phyloP scores from a whole-genome alignment of 2,888 invertebrate genomes.

The Ceriagrion tenellum region DNA sequence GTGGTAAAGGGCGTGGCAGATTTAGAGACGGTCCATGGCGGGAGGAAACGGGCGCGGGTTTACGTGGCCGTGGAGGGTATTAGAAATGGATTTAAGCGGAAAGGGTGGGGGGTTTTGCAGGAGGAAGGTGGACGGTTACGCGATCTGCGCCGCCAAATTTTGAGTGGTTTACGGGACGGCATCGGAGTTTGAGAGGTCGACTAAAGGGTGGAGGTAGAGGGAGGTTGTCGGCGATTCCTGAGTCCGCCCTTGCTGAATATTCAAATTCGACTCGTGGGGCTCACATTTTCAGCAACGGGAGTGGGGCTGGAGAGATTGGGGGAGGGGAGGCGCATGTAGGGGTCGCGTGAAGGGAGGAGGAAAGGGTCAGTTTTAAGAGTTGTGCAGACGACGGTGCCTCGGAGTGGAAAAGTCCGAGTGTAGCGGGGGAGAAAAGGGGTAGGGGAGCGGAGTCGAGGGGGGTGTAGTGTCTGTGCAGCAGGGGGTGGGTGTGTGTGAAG shows the following conservation, averaged over 20 bases:
- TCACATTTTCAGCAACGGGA: neutral
- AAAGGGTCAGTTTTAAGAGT: neutral
- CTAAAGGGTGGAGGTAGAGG: neutral
- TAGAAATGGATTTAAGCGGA: no score
- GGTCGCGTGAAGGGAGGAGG: neutral
- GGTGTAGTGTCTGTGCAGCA: neutral
- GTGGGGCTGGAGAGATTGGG: no score
- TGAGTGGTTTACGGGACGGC: constrained; percentile 15
- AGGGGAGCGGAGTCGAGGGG: neutral
- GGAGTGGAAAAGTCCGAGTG: neutral
- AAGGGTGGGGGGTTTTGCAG: no score
- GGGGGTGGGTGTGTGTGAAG: neutral
- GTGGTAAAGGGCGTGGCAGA: neutral
- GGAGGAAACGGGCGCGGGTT: no score
- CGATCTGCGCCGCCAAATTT: constrained; percentile 1
- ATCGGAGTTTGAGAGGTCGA: neutral
- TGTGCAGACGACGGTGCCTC: neutral
- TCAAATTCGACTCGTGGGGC: constrained; percentile 42
- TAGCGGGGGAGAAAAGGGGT: neutral
- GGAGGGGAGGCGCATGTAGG: neutral
- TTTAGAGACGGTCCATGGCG: no score
- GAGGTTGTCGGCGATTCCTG: neutral
- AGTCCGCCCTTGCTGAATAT: constrained; percentile 37
- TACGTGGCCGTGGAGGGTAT: no score
- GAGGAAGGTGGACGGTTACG: neutral